Base-by-base conservation (phyloP, 1,140 invertebrate genomes). In the Plodia interpunctella region DNA sequence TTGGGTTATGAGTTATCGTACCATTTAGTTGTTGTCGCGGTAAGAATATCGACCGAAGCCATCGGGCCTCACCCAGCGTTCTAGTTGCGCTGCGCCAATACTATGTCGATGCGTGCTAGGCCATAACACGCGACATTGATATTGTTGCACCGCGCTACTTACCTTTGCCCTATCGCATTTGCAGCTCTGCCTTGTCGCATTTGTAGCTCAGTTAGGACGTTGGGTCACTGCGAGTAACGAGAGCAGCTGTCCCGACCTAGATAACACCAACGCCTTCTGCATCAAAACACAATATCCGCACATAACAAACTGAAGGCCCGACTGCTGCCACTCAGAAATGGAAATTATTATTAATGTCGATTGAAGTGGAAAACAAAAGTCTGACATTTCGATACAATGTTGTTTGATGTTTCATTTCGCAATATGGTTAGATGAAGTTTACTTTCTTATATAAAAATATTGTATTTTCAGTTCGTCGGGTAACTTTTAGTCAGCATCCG, bases 191-290 rank as follows among this genome's bases (percentile, higher is more conserved):
- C n/a, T n/a, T n/a, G n/a, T n/a, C n/a, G n/a, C n/a, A n/a, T n/a
- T n/a, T n/a, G n/a, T n/a, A n/a, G n/a, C n/a, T n/a, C n/a, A n/a
- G n/a, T n/a, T n/a, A n/a, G n/a, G n/a, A n/a, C n/a, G n/a, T n/a
- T n/a, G n/a, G n/a, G n/a, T 25, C 21, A 25, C 21, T 3, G 21
- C 21, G 65, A 63, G 57, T 58, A 59, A 68, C 54, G 61, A 67
- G 30, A 62, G 54, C 59, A 59, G 62, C 65, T 70, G 63, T 57
- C 57, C 57, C 62, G 62, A 64, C 59, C 60, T 60, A 68, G 70
- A 65, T 65, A 65, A 65, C 63, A 56, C 58, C 62, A 60, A 60
- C 62, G 59, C 20, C 53, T 49, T 32, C 63, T 68, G 38, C 13
- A 60, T 61, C 38, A 59, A 63, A 55, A 35, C 38, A 66, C 51